Evolutionary conservation across 2,888 invertebrate genomes (phyloP).

Genomic region (Arctia plantaginis): DNA sequence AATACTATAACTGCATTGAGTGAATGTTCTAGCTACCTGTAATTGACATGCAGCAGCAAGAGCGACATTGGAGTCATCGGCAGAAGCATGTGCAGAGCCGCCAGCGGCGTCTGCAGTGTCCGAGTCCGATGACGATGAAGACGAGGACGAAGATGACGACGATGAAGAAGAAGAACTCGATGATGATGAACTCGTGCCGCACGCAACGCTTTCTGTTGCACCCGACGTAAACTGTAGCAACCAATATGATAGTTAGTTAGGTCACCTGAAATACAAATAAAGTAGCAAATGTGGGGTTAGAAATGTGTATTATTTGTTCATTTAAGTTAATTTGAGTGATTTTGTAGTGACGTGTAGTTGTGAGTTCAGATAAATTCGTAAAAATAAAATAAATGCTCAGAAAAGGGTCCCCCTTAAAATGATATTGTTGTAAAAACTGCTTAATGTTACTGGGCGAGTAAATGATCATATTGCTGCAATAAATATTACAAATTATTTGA

Average conservation of each 20-base stretch:
- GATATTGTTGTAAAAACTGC: not conserved
- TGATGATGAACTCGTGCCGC: constrained; percentile 79
- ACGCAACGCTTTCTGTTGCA: constrained; percentile 72
- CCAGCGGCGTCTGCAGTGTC: constrained; percentile 80
- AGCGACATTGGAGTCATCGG: constrained; percentile 85
- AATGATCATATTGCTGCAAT: constrained; percentile 47
- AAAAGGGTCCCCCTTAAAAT: too few relatives aligned
- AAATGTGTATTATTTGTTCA: too few relatives aligned
- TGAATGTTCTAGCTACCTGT: constrained; percentile 68
- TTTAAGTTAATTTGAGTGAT: too few relatives aligned
- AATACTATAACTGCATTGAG: not conserved
- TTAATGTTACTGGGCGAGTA: not conserved
- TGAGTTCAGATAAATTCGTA: not conserved
- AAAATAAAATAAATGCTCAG: not conserved
- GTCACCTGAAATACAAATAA: not conserved
- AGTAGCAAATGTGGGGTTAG: too few relatives aligned
- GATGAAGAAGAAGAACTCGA: constrained; percentile 79
- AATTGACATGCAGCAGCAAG: constrained; percentile 86
- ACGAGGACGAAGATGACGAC: constrained; percentile 80
- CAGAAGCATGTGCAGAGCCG: constrained; percentile 74
- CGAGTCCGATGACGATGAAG: constrained; percentile 81
- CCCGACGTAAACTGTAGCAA: constrained; percentile 74
- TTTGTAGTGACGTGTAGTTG: too few relatives aligned
- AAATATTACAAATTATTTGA: constrained; percentile 61
- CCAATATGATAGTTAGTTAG: not conserved